These are phyloP conservation scores for Drosophila anomalata DNA, from an alignment of 2,888 invertebrate species.

Conservation along the genomic window DNA sequence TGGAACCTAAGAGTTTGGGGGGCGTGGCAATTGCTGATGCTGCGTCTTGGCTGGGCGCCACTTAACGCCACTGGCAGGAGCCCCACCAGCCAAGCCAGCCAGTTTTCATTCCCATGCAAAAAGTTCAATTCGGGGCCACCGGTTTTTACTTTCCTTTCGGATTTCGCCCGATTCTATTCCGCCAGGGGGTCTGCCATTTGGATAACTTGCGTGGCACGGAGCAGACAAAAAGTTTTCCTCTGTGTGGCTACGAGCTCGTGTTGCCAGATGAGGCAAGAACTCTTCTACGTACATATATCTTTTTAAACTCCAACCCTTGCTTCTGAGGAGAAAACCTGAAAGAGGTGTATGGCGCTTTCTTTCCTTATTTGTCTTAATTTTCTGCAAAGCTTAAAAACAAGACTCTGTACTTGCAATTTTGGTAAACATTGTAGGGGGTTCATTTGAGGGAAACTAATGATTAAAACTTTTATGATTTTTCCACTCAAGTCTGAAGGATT, in stretches of 20 bases:
- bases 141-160: conserved; percentile 24
- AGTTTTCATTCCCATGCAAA: conserved; percentile 45
- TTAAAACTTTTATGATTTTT: too few species aligned
- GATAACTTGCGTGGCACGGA: conserved; percentile 47
- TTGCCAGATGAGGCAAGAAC: conserved; percentile 55
- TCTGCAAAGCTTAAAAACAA: conserved; percentile 19
- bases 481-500: neutral
- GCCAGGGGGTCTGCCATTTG: conserved; percentile 23
- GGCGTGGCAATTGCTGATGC: conserved; percentile 50
- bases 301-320: neutral
- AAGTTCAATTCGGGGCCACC: conserved; percentile 56
- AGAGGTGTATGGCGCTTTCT: conserved; percentile 1
- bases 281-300: conserved; percentile 5
- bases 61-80: conserved; percentile 56
- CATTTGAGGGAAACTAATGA: neutral
- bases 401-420: conserved; percentile 6
- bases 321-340: neutral
- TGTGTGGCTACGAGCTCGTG: conserved; percentile 50
- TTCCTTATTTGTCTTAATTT: conserved; percentile 25
- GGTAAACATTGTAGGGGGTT: neutral
- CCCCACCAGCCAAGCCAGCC: neutral
- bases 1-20: conserved; percentile 6
- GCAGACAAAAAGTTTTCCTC: conserved; percentile 44
- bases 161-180: conserved; percentile 10
- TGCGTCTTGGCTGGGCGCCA: conserved; percentile 64